Evolutionary conservation across 2,113 vertebrate genomes (phyloP).

Genomic region (Rhadina sibilatrix): DNA sequence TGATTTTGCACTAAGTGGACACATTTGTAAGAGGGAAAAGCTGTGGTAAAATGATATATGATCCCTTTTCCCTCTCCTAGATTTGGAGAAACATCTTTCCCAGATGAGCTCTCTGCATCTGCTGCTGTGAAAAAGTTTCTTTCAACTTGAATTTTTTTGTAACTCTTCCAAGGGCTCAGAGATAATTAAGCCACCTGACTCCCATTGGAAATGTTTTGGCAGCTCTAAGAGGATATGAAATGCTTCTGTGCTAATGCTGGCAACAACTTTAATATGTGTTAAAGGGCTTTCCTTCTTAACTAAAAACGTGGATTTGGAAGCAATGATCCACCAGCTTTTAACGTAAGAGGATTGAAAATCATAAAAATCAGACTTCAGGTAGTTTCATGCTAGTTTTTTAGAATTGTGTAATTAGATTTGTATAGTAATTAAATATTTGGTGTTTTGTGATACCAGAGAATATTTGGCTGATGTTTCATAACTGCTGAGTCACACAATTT

Average conservation of each 20-base stretch:
- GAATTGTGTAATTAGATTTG: constrained; percentile 31
- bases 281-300: constrained; percentile 65
- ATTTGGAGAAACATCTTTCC: neutral
- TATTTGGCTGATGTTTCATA: neutral
- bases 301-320: constrained; percentile 33
- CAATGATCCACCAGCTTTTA: constrained; percentile 45
- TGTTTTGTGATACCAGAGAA: neutral
- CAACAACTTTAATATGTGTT: constrained; percentile 43
- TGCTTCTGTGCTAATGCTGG: constrained; percentile 56
- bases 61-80: neutral
- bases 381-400: neutral
- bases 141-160: constrained; percentile 45
- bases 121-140: constrained; percentile 55
- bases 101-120: constrained; percentile 50
- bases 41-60: neutral
- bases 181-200: constrained; percentile 62
- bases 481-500: constrained; percentile 17
- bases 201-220: constrained; percentile 56
- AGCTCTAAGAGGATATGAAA: constrained; percentile 59
- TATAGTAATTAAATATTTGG: neutral
- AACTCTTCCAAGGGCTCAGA: constrained; percentile 37
- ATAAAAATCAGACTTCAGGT: constrained; percentile 34
- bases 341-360: constrained; percentile 48
- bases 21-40: neutral
- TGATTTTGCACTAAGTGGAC: neutral